Evolutionary conservation across 2,797 vertebrate genomes (phyloP).

Genomic region (Neosalanx taihuensis): DNA sequence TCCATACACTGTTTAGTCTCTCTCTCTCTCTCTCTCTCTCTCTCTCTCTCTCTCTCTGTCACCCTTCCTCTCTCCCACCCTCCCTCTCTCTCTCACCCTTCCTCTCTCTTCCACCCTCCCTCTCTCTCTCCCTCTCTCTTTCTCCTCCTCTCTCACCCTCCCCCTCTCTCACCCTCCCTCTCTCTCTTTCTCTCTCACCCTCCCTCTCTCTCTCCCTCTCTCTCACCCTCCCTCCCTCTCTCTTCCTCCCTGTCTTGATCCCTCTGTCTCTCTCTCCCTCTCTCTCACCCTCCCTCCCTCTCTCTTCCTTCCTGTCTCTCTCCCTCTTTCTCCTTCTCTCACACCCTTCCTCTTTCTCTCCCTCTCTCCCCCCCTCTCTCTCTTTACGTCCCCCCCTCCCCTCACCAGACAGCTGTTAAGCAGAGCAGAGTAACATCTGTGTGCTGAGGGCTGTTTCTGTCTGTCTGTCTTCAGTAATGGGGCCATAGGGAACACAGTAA

Average conservation of each 20-base stretch:
- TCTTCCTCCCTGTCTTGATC: too few species aligned
- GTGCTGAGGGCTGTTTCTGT: not conserved
- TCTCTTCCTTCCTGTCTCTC: not conserved
- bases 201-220: not conserved
- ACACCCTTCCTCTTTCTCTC: too few species aligned
- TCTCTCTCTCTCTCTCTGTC: too few species aligned
- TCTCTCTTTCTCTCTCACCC: not conserved
- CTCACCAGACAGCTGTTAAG: slow-evolving; percentile 3
- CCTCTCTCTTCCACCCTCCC: not conserved
- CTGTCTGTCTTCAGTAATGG: not conserved
- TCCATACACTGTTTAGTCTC: not conserved
- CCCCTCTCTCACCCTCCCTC: slow-evolving; percentile 4
- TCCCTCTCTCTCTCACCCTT: not conserved
- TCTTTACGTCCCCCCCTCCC: too few species aligned
- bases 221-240: not conserved
- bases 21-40: not conserved
- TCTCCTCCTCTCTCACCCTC: not conserved
- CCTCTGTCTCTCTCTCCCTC: too few species aligned
- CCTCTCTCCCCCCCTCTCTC: not conserved
- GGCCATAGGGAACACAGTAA: not conserved
- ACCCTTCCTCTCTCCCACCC: not conserved
- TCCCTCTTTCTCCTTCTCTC: too few species aligned
- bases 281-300: not conserved
- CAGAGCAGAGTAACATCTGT: slow-evolving; percentile 1
- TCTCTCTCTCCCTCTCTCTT: too few species aligned